These are phyloP conservation scores for Microctenopoma lineatum DNA, from an alignment of 2,797 vertebrate genomes.

Conservation along the genomic window DNA sequence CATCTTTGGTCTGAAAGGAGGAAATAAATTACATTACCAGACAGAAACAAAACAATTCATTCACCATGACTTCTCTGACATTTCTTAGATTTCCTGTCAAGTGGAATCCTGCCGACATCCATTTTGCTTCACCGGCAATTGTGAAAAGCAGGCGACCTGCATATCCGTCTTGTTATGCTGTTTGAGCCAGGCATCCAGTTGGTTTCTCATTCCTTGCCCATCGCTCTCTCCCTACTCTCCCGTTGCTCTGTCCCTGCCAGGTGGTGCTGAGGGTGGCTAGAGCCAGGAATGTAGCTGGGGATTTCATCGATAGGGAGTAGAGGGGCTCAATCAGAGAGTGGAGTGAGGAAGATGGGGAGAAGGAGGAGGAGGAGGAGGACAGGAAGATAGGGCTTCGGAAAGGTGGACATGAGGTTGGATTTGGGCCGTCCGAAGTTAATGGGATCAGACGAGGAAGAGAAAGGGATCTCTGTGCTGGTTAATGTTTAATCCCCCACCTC, in stretches of 20 bases:
- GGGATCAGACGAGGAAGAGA: conserved; percentile 78
- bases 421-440: conserved; percentile 78
- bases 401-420: conserved; percentile 60
- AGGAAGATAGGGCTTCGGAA: conserved; percentile 23
- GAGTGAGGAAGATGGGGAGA: conserved; percentile 9
- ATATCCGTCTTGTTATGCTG: conserved; percentile 69
- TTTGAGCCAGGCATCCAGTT: conserved; percentile 69
- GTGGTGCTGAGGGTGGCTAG: conserved; percentile 53
- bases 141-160: conserved; percentile 60
- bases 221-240: conserved; percentile 59
- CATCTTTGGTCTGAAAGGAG: conserved; percentile 19
- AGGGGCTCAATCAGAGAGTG: conserved; percentile 32
- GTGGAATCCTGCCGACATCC: conserved; percentile 64
- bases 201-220: conserved; percentile 65
- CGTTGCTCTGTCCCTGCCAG: conserved; percentile 63
- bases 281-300: conserved; percentile 41
- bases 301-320: conserved; percentile 46
- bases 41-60: conserved; percentile 71
- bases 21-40: conserved; percentile 42
- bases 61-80: conserved; percentile 67
- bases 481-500: conserved; percentile 80
- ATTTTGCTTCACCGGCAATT: conserved; percentile 65
- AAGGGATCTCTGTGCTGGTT: conserved; percentile 76
- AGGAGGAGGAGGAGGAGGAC: conserved; percentile 12
- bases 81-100: conserved; percentile 76